phyloP scores from a whole-genome alignment of 2,113 vertebrate genomes.

The Leucopternis melanops region DNA sequence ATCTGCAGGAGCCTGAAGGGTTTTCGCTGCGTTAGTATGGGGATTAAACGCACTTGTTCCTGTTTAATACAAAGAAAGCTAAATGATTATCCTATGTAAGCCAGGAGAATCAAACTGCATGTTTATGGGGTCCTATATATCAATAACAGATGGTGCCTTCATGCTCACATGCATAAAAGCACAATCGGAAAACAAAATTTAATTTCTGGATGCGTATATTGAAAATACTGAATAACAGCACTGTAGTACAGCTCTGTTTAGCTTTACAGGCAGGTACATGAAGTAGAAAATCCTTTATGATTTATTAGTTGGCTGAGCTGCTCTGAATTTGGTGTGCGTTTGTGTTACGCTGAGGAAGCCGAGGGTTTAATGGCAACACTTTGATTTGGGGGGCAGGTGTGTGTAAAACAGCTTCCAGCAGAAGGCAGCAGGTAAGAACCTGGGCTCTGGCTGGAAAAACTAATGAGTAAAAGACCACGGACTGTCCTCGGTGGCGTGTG shows the following conservation, averaged over 20 bases:
- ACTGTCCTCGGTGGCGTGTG: neutral
- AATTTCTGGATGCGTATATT: neutral
- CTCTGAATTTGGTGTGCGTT: neutral
- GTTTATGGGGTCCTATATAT: neutral
- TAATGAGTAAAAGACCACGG: too few relatives aligned
- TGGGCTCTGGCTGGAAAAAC: neutral
- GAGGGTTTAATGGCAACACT: neutral
- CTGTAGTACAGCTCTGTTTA: neutral
- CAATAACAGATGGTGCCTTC: neutral
- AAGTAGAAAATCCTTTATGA: neutral
- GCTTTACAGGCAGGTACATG: neutral
- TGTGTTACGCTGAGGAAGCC: neutral
- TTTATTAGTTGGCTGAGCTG: neutral
- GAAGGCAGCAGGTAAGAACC: neutral
- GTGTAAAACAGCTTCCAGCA: neutral
- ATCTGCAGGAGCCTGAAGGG: neutral
- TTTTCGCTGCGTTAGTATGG: neutral
- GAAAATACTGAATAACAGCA: neutral
- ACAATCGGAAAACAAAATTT: neutral
- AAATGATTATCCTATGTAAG: neutral
- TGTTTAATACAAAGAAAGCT: neutral
- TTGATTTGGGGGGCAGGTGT: fast-evolving
- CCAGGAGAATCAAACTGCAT: neutral
- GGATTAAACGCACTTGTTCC: neutral
- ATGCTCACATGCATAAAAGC: neutral